These are phyloP conservation scores for Bombus consobrinus DNA, from an alignment of 1,140 invertebrate genomes.

Conservation along the genomic window DNA sequence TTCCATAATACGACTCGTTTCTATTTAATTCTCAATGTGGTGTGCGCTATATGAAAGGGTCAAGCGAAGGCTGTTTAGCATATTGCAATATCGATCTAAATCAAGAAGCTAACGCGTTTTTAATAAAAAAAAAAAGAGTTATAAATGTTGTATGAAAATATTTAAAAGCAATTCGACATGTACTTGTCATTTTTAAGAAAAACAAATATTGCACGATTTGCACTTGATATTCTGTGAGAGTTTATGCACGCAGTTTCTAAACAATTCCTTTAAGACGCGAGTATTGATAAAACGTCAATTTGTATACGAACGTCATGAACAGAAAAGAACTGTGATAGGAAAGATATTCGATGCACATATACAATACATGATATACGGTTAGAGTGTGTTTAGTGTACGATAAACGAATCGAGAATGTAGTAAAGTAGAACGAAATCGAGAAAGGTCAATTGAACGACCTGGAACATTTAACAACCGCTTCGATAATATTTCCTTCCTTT, in stretches of 20 bases:
- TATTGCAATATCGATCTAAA: not conserved
- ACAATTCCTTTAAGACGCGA: not conserved
- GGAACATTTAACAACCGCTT: not conserved
- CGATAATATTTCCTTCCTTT: not conserved
- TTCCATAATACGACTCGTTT: not conserved
- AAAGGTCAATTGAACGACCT: not conserved
- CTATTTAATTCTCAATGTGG: not conserved
- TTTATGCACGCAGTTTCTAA: not conserved
- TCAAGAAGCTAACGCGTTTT: not conserved
- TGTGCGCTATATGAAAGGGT: not conserved
- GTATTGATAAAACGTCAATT: constrained; percentile 10
- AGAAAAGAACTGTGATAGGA: not conserved
- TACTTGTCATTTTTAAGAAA: not conserved
- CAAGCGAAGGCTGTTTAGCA: not conserved
- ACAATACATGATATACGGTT: not conserved
- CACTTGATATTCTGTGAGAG: not conserved
- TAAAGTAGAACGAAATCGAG: not conserved
- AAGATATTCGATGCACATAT: not conserved
- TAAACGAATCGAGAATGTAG: not conserved
- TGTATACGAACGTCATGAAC: not conserved
- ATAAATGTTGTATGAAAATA: not conserved
- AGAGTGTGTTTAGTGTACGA: not conserved
- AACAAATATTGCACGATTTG: not conserved
- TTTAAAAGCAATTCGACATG: not conserved
- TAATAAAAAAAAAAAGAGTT: not conserved